Evolutionary conservation across 2,113 vertebrate genomes (phyloP).

Genomic region (Climacteris rufus): DNA sequence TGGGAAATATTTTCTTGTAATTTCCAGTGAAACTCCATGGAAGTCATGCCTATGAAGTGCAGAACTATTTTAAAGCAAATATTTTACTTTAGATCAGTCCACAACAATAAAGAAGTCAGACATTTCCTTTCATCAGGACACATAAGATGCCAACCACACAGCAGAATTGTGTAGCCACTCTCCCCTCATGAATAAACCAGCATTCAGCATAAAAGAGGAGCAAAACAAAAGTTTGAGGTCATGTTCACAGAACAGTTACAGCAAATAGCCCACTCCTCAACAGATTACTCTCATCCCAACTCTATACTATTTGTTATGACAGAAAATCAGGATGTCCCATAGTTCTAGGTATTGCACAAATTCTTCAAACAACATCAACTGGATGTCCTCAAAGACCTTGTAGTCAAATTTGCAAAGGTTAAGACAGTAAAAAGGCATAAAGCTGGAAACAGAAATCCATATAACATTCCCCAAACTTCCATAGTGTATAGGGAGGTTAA

Average conservation of each 20-base stretch:
- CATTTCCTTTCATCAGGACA: background rate
- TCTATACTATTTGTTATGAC: background rate
- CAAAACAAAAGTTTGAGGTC: background rate
- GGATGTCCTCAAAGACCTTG: background rate
- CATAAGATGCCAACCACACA: background rate
- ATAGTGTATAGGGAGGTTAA: accelerated
- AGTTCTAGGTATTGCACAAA: background rate
- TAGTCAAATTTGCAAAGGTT: background rate
- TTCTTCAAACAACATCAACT: background rate
- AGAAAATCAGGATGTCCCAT: background rate
- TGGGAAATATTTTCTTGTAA: background rate
- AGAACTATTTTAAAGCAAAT: background rate
- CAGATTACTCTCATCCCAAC: background rate
- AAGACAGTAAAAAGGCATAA: background rate
- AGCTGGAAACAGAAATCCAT: background rate
- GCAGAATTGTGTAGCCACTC: background rate
- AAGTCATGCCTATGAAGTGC: background rate
- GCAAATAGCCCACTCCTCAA: background rate
- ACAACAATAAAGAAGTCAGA: background rate
- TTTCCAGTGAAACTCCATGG: background rate
- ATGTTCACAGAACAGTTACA: background rate
- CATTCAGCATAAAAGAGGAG: background rate
- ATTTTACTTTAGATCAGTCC: background rate
- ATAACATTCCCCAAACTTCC: background rate
- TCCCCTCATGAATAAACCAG: background rate